Base-by-base conservation (phyloP, 2,888 invertebrate species). In the Steinernema scapterisci region DNA sequence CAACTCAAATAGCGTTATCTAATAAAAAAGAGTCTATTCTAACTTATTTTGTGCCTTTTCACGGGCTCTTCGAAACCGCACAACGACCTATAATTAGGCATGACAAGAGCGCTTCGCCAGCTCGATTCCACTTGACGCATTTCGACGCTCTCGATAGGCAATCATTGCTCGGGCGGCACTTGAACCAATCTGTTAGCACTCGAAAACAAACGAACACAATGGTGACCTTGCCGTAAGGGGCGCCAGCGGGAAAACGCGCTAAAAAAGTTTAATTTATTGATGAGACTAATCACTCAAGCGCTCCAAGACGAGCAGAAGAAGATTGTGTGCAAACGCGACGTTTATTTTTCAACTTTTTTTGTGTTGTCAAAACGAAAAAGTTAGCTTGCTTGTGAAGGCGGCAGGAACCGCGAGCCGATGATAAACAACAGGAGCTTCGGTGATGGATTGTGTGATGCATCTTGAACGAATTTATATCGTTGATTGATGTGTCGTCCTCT, bases 381-480 rank as follows among this genome's bases (percentile, higher is more conserved):
- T 63, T 63, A 63, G 63, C 63, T 63, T 19, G 54, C 21, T 54
- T 31, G 63, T 63, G 63, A 63, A 63, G 63, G 38, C n/a, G n/a
- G n/a, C 16, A 63, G 63, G 63, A 27, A 63, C 52, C 52, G n/a
- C 31, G 63, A 63, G 38, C 63, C 16, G 63, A 63, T 63, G 63
- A 63, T 63, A 63, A 63, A 63, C 63, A 63, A 63, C 63, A 63
- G 63, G 31, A 63, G 63, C 63, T 31, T 63, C 31, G 63, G 63
- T 63, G 63, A 63, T 63, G 63, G 63, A 63, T 63, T 63, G 63
- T 63, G 63, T 63, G 63, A 63, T 63, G 63, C 63, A 63, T 63
- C 63, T 63, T 63, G 63, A 63, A 63, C 63, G 63, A 63, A 63
- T 63, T 63, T 63, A 63, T 63, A 63, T 63, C 63, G 63, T 31